phyloP scores from a whole-genome alignment of 1,140 invertebrate species.

The Paramacrobiotus metropolitanus region DNA sequence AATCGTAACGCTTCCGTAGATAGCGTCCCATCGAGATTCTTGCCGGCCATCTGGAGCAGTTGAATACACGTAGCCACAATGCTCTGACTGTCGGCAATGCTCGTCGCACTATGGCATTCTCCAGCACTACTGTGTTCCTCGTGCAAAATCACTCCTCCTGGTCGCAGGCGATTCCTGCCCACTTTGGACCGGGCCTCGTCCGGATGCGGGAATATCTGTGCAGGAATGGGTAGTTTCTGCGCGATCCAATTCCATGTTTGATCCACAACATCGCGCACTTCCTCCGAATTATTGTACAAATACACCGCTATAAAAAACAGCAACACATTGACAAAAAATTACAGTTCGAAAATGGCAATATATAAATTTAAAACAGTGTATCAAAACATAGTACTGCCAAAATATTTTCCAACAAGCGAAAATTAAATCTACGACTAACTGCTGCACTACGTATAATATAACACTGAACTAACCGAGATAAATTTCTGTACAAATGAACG shows the following conservation, averaged over 20 bases:
- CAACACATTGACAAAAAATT: not conserved
- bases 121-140: not conserved
- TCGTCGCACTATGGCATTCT: not conserved
- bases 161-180: not conserved
- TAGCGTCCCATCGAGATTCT: not conserved
- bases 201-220: not conserved
- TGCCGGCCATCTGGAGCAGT: not conserved
- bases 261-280: not conserved
- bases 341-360: not conserved
- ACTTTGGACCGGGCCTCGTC: not conserved
- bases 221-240: not conserved
- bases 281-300: not conserved
- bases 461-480: too few relatives aligned
- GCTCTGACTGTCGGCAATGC: not conserved
- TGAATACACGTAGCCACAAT: not conserved
- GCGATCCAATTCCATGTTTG: not conserved
- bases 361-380: too few relatives aligned
- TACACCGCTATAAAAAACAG: not conserved
- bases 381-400: too few relatives aligned
- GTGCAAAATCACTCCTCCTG: not conserved
- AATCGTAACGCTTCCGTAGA: not conserved
- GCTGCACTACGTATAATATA: too few relatives aligned
- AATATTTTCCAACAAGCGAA: too few relatives aligned
- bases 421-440: too few relatives aligned
- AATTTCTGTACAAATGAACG: too few relatives aligned